These are phyloP conservation scores for Polyommatus icarus DNA, from an alignment of 2,888 invertebrate genomes.

Conservation along the genomic window DNA sequence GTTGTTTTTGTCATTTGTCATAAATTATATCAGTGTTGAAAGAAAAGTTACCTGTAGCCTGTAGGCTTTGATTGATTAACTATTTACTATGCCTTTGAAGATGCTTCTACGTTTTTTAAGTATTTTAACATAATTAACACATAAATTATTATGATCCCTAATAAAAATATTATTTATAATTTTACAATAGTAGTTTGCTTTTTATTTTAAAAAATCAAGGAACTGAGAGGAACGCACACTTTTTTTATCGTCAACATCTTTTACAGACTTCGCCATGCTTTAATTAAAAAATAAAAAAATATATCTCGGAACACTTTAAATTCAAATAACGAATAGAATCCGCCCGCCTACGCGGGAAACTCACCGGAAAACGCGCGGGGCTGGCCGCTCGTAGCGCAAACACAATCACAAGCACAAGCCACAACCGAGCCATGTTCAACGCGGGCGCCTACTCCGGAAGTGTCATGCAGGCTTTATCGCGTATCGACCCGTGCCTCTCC, in stretches of 20 bases:
- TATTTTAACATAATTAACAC: too few relatives aligned
- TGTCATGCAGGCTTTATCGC: slow-evolving; percentile 75
- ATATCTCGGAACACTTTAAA: slow-evolving; percentile 9
- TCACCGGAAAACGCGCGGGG: slow-evolving; percentile 77
- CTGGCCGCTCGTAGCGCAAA: slow-evolving; percentile 67
- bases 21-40: neutral
- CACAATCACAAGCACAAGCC: slow-evolving; percentile 60
- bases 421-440: slow-evolving; percentile 60
- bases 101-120: neutral
- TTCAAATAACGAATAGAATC: slow-evolving; percentile 44
- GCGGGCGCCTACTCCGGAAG: slow-evolving; percentile 52
- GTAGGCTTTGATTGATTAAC: neutral
- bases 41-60: slow-evolving; percentile 11
- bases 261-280: neutral
- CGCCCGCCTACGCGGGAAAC: slow-evolving; percentile 69
- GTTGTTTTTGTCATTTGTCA: slow-evolving; percentile 25
- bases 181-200: neutral
- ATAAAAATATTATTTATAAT: neutral
- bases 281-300: neutral
- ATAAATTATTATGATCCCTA: too few relatives aligned
- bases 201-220: neutral
- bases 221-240: neutral
- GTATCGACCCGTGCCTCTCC: slow-evolving; percentile 76
- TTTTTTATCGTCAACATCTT: neutral
- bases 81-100: neutral